Evolutionary conservation across 2,113 vertebrate genomes (phyloP).

Genomic region (Alaudala cheleensis): DNA sequence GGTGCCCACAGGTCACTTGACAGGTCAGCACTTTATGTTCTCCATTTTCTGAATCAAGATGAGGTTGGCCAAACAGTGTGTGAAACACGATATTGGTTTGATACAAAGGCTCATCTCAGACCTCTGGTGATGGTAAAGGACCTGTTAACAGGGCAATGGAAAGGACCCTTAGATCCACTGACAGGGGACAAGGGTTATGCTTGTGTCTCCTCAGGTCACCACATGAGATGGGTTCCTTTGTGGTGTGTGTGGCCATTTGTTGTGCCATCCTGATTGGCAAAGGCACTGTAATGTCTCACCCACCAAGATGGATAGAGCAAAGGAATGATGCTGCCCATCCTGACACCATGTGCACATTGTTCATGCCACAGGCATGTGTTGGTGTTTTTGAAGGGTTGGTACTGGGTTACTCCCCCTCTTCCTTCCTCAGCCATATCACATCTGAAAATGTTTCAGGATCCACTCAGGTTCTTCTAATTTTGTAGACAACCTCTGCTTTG

Average conservation of each 20-base stretch:
- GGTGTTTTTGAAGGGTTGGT: slow-evolving; percentile 65
- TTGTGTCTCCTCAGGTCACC: background rate
- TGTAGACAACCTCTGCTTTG: slow-evolving; percentile 29
- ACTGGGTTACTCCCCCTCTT: slow-evolving; percentile 16
- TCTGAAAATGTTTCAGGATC: slow-evolving; percentile 59
- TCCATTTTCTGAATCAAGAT: accelerated
- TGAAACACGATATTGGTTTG: background rate
- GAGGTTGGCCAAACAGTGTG: background rate
- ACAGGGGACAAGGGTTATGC: background rate
- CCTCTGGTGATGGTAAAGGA: background rate
- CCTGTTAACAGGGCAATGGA: background rate
- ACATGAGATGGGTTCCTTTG: accelerated
- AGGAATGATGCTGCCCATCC: too few relatives aligned
- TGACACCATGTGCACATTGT: background rate
- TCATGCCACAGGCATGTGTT: slow-evolving; percentile 54
- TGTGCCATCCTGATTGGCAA: accelerated
- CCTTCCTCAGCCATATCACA: background rate
- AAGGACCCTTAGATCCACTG: background rate
- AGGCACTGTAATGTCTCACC: background rate
- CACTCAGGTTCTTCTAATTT: slow-evolving; percentile 72
- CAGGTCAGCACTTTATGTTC: too few relatives aligned
- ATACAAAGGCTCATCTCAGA: accelerated
- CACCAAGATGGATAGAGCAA: too few relatives aligned
- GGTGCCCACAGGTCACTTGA: too few relatives aligned
- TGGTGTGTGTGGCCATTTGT: accelerated